Base-by-base conservation (phyloP, 2,113 vertebrate species). In the Malurus cyaneus region DNA sequence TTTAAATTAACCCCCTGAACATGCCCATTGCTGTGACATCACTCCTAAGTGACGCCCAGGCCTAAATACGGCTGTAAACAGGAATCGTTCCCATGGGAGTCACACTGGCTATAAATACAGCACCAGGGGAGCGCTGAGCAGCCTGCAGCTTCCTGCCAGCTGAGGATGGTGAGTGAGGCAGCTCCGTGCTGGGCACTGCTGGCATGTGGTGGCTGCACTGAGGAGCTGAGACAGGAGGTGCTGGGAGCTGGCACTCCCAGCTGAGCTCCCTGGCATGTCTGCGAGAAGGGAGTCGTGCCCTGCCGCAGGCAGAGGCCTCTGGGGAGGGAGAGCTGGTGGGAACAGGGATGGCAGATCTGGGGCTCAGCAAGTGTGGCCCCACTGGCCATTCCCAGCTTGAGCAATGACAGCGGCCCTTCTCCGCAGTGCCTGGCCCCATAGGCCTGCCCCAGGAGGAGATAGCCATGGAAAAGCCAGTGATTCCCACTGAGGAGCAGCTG, bases 401-500 rank as follows among this genome's bases (percentile, higher is more conserved):
- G 67, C 39, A 80, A 21, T 91, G 86, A 91, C 6, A 2, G 42
- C 0, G 3, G 52, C 34, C 18, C 50, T 60, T 91, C 49, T 71
- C 18, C 0, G 1, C 59, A 91, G 93, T 28, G 46, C 36, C 56
- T 92, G 39, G 57, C 78, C 80, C 77, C 47, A 11, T 80, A 80
- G 29, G 64, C 54, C 59, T 81, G 66, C 26, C 41, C 14, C 29
- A 44, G 50, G 39, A 74, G 69, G 95, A 96, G 76, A 98, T 97
- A 95, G 97, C 97, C 21, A 85, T 93, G 0, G 94, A 98, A 77
- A 89, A 87, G 23, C 46, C 94, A 11, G 93, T 78, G 93, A 95
- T 93, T 88, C 97, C 92, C 89, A 98, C 97, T 3, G 89, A 98
- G 79, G 98, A 98, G 88, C 98, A 98, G 94, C 79, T 98, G 69